phyloP scores from a whole-genome alignment of 2,797 vertebrate species.

The Notamacropus eugenii region DNA sequence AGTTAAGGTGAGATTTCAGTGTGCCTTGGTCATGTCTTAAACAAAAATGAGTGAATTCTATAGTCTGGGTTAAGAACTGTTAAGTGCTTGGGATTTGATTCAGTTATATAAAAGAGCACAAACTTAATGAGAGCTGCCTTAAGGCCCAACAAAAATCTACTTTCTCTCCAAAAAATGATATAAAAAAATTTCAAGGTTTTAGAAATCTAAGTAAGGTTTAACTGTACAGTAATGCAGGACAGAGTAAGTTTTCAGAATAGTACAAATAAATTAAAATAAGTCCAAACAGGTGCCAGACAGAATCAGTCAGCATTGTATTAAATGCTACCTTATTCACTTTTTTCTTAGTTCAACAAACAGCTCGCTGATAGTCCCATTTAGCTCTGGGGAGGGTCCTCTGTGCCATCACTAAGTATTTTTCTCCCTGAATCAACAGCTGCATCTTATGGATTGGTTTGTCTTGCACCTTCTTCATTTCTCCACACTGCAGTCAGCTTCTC shows the following conservation, averaged over 20 bases:
- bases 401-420: neutral
- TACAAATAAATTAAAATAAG: slow-evolving; percentile 28
- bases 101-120: neutral
- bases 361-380: neutral
- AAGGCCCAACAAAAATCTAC: slow-evolving; percentile 7
- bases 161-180: neutral
- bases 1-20: neutral
- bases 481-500: neutral
- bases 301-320: neutral
- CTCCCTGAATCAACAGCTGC: neutral
- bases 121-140: neutral
- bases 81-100: neutral
- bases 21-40: neutral
- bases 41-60: neutral
- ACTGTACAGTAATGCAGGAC: neutral
- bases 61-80: neutral
- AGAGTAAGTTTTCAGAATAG: slow-evolving; percentile 8
- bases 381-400: neutral
- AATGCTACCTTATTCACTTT: neutral
- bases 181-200: neutral
- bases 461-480: neutral
- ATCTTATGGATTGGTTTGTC: neutral
- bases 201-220: slow-evolving; percentile 16
- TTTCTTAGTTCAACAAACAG: neutral
- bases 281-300: neutral